Conservation (phyloP, 37 sponge, comb jelly and placozoan species). For the Spongilla lacustris region DNA sequence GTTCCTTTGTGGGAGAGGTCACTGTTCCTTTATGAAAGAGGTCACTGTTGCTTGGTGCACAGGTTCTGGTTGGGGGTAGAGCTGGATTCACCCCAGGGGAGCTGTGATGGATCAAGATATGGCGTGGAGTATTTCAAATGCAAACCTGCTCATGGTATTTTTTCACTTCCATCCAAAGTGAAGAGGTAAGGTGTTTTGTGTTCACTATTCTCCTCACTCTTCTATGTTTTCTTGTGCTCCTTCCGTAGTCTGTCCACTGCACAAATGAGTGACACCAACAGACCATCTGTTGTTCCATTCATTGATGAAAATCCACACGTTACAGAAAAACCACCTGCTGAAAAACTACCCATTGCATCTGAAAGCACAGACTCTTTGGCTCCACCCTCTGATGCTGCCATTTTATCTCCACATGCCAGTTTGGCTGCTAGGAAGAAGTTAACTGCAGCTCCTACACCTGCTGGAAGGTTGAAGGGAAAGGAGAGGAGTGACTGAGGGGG, state of each 20-base stretch:
- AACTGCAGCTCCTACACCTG: neutral
- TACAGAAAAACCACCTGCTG: neutral
- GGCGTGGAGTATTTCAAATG: conserved; percentile 93
- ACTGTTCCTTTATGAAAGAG: neutral
- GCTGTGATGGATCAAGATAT: conserved; percentile 83
- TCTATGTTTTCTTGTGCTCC: neutral
- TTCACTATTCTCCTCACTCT: neutral
- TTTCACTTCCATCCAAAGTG: conserved; percentile 63
- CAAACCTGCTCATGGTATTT: conserved; percentile 73
- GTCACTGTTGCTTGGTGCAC: neutral
- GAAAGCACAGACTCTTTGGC: neutral
- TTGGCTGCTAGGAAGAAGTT: neutral
- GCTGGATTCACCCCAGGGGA: conserved; percentile 81
- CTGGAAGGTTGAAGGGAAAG: neutral
- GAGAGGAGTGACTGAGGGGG: neutral
- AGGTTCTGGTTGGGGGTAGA: conserved; percentile 92
- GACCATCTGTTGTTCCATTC: neutral
- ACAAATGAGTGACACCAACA: neutral
- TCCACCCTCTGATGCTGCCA: neutral
- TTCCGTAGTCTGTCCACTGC: neutral
- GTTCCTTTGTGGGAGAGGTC: neutral
- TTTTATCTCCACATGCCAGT: neutral
- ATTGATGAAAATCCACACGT: neutral
- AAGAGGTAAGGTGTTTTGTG: conserved; percentile 27
- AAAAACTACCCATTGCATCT: neutral